Evolutionary conservation across 2,888 invertebrate species (phyloP).

Genomic region (Scaptomyza caliginosa): DNA sequence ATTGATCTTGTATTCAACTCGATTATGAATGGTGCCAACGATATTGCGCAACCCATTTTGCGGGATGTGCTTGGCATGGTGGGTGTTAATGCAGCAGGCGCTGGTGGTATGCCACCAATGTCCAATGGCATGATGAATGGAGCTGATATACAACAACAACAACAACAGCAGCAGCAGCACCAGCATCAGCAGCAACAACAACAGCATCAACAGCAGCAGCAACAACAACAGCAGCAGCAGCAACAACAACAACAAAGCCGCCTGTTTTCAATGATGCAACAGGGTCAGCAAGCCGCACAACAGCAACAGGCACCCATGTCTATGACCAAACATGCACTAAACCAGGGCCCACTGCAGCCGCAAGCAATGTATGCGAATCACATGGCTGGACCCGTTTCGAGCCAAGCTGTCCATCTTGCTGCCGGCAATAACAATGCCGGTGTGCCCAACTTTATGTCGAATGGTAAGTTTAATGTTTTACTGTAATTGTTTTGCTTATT

Average conservation of each 20-base stretch:
- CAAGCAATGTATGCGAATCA: slow-evolving; percentile 51
- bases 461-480: slow-evolving; percentile 58
- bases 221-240: slow-evolving; percentile 20
- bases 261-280: slow-evolving; percentile 68
- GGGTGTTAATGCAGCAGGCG: slow-evolving; percentile 55
- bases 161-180: slow-evolving; percentile 45
- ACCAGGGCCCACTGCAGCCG: slow-evolving; percentile 38
- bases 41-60: slow-evolving; percentile 83
- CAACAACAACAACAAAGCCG: slow-evolving; percentile 56
- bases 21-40: slow-evolving; percentile 83
- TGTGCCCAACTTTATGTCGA: slow-evolving; percentile 63
- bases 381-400: slow-evolving; percentile 42
- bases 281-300: slow-evolving; percentile 50
- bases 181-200: slow-evolving; percentile 53
- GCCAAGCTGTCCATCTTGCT: slow-evolving; percentile 26
- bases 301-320: slow-evolving; percentile 29
- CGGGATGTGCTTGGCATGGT: slow-evolving; percentile 83
- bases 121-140: slow-evolving; percentile 64
- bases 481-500: not conserved
- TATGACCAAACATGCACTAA: slow-evolving; percentile 45
- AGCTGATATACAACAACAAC: slow-evolving; percentile 62
- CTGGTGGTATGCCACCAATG: slow-evolving; percentile 42
- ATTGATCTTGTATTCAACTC: slow-evolving; percentile 84
- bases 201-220: slow-evolving; percentile 32
- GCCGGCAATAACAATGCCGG: slow-evolving; percentile 31